Evolutionary conservation across 2,113 vertebrate species (phyloP).

Genomic region (Hucho hucho): DNA sequence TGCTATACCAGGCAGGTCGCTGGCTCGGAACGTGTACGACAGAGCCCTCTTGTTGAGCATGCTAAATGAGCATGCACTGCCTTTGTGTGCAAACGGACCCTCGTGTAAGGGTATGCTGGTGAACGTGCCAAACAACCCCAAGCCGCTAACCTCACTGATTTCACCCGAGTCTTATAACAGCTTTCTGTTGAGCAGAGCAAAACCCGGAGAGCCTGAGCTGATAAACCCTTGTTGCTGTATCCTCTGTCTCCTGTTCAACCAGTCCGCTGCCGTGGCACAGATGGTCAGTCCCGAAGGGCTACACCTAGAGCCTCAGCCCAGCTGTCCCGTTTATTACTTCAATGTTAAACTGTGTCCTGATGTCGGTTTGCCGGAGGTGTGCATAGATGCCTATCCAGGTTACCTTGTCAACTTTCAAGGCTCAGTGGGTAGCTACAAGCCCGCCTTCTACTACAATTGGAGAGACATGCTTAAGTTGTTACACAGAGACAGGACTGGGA

Average conservation of each 20-base stretch:
- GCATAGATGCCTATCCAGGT: background rate
- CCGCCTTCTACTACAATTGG: slow-evolving; percentile 2
- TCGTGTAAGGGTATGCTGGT: too few relatives aligned
- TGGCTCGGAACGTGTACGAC: too few relatives aligned
- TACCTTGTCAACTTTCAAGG: background rate
- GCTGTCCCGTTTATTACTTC: background rate
- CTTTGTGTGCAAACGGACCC: too few relatives aligned
- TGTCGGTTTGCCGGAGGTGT: background rate
- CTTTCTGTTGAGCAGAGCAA: background rate
- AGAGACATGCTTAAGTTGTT: background rate
- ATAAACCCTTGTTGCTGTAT: background rate
- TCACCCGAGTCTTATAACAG: background rate
- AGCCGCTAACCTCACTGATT: background rate
- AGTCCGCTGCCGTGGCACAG: background rate
- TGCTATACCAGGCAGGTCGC: too few relatives aligned
- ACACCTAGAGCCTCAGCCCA: background rate
- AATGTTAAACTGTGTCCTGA: background rate
- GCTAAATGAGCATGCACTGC: too few relatives aligned
- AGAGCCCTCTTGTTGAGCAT: too few relatives aligned
- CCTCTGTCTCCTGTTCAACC: slow-evolving; percentile 2
- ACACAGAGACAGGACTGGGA: background rate
- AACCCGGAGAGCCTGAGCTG: background rate
- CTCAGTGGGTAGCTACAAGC: background rate
- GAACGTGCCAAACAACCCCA: too few relatives aligned
- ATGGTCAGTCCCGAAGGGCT: background rate